Base-by-base conservation (phyloP, 2,113 vertebrate genomes). In the Prionailurus viverrinus region DNA sequence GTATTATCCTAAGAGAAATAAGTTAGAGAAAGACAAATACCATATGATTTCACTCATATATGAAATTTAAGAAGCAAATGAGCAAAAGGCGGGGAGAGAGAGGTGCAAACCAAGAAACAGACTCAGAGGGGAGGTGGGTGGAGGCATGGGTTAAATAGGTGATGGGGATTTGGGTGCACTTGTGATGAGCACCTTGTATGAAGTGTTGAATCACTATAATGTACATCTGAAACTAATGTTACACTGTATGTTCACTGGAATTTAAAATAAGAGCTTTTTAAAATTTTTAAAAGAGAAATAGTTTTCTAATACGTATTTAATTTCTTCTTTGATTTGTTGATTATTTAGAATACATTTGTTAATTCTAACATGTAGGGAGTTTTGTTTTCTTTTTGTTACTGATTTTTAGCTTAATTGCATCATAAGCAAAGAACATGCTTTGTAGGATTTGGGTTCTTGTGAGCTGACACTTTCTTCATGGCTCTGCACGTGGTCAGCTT, bases 371-470 rank as follows among this genome's bases (percentile, higher is more conserved):
- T 27, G 53, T 51, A 79, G 73, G 16, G 33, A 14, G 51, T 78
- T 95, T 93, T 88, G 58, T 89, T 89, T 90, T 10, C 7, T 91
- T 89, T 85, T 82, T 88, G 36, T 90, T 86, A 74, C 10, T 94
- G 48, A 89, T 66, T 92, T 92, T 39, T 92, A 86, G 53, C 71
- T 92, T 90, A 92, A 58, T n/a, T 90, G 18, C 27, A 73, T 63
- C 74, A 45, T 87, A 82, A 78, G 15, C 66, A 86, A 82, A 95
- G 74, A 78, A 80, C 53, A 95, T 63, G 71, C 25, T 85, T 85
- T 97, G 23, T 85, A 53, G 65, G 33, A 51, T 69, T 76, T 79
- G 27, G 69, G 29, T 83, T 91, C 48, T 84, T 82, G 55, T 68
- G 19, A 76, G 4, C 63, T 41, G 76, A 83, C 27, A 65, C 81